Conservation (phyloP, 2,888 invertebrate genomes). For the Bombylius discolor region DNA sequence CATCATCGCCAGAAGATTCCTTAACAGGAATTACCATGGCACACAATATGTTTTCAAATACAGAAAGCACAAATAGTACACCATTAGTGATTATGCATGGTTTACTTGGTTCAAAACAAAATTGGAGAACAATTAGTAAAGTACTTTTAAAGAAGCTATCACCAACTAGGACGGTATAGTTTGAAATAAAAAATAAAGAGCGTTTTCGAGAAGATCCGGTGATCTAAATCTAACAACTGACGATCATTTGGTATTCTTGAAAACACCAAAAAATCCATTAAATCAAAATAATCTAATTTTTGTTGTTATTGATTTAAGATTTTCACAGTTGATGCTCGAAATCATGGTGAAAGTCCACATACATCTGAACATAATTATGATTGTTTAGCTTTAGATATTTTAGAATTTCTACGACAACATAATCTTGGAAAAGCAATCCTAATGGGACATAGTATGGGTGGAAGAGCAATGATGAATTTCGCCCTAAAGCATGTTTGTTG, state of each 20-base stretch:
- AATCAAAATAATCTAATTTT: too few relatives aligned
- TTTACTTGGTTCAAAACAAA: slow-evolving; percentile 71
- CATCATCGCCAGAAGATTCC: not conserved
- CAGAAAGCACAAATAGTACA: slow-evolving; percentile 28
- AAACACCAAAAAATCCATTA: too few relatives aligned
- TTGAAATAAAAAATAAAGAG: too few relatives aligned
- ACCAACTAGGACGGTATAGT: slow-evolving; percentile 27
- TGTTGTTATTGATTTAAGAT: slow-evolving; percentile 31
- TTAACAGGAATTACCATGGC: slow-evolving; percentile 46
- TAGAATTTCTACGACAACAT: slow-evolving; percentile 48
- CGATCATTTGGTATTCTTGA: too few relatives aligned
- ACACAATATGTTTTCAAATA: slow-evolving; percentile 51
- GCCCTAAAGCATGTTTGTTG: slow-evolving; percentile 54
- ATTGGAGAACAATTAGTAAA: slow-evolving; percentile 60
- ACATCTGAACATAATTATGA: slow-evolving; percentile 56
- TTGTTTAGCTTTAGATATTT: slow-evolving; percentile 64
- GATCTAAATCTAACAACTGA: too few relatives aligned
- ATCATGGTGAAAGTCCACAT: slow-evolving; percentile 91
- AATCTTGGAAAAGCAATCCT: slow-evolving; percentile 51
- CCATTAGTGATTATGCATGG: slow-evolving; percentile 82
- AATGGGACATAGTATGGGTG: slow-evolving; percentile 93
- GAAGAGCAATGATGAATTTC: slow-evolving; percentile 76
- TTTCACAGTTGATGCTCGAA: slow-evolving; percentile 75
- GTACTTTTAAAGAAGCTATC: slow-evolving; percentile 30
- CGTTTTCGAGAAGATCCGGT: too few relatives aligned